phyloP scores from a whole-genome alignment of 2,113 vertebrate genomes.

The Neogale vison region DNA sequence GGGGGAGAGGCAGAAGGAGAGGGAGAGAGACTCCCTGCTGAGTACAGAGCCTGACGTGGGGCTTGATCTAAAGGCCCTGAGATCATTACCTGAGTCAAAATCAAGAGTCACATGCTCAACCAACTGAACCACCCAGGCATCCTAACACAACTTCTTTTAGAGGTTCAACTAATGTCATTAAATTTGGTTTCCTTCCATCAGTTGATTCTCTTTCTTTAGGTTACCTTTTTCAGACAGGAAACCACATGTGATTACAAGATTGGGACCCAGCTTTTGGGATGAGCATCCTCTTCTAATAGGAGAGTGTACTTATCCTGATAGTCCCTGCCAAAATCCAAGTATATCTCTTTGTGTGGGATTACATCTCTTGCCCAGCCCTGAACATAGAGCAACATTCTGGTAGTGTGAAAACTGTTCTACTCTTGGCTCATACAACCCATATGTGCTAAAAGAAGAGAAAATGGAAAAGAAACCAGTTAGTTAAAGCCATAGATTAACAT shows the following conservation, averaged over 20 bases:
- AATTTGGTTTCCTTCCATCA: background rate
- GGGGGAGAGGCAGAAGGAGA: background rate
- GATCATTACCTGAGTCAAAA: background rate
- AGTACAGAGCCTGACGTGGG: background rate
- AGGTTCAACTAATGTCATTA: background rate
- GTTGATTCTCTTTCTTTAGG: background rate
- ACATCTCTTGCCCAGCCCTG: background rate
- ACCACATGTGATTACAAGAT: background rate
- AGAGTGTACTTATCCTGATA: background rate
- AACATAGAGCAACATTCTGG: background rate
- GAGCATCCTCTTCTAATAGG: background rate
- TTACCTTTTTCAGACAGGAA: background rate
- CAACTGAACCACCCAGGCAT: background rate
- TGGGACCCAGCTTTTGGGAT: background rate
- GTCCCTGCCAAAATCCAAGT: background rate
- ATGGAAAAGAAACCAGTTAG: background rate
- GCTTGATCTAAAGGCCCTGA: background rate
- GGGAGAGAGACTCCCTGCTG: background rate
- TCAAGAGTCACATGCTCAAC: background rate
- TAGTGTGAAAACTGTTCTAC: background rate
- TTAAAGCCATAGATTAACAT: background rate
- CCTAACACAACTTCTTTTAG: background rate
- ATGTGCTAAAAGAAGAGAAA: background rate
- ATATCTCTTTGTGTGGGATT: background rate
- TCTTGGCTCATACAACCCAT: accelerated